Percentiles rank a stretch among this genome's conserved stretches.
Conservation (phyloP, 2,888 invertebrate species). For the Nipponacmea schrenckii region DNA sequence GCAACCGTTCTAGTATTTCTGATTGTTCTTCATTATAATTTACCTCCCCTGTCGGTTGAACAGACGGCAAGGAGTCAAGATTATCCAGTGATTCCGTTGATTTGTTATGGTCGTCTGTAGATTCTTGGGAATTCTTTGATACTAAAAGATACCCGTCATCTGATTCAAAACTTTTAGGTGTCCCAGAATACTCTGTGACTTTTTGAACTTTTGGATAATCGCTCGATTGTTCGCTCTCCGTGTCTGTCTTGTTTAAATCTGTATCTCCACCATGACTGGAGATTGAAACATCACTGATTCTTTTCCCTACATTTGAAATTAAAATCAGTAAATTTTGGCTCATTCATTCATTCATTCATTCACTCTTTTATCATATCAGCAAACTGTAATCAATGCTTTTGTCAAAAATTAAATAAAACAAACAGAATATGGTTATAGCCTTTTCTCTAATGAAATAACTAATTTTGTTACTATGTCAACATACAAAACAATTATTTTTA, state of each 20-base stretch:
- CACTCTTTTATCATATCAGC: background rate
- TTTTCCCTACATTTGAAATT: background rate
- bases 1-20: background rate
- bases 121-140: too few species aligned
- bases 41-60: background rate
- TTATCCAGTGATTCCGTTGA: background rate
- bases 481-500: too few species aligned
- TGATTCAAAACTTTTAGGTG: background rate
- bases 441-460: too few species aligned
- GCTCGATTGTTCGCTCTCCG: background rate
- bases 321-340: too few species aligned
- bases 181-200: background rate
- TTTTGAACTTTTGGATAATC: background rate
- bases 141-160: background rate
- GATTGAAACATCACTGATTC: slow-evolving; percentile 1
- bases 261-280: background rate
- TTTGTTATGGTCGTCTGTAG: background rate
- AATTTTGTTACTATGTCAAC: too few species aligned
- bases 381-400: background rate
- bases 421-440: too few species aligned
- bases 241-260: background rate
- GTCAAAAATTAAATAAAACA: too few species aligned
- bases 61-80: background rate
- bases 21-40: background rate
- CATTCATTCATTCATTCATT: too few species aligned